Base-by-base conservation (phyloP, 2,113 vertebrate genomes). In the Anthoscopus minutus region DNA sequence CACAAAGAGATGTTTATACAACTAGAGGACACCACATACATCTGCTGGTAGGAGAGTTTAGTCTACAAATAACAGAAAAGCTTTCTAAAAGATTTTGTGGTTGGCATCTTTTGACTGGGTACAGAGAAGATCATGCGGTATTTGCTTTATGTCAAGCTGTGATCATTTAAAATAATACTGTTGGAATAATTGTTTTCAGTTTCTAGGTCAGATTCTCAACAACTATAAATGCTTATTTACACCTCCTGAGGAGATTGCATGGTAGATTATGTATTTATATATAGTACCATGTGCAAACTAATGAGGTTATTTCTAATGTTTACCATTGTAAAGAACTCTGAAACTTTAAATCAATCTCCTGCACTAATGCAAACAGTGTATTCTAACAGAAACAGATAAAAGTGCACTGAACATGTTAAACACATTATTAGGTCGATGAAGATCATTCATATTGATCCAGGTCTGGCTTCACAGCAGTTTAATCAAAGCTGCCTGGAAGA, bases 361-460 rank as follows among this genome's bases (percentile, higher is more conserved):
- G 67, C 85, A 91, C 57, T 93, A 94, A 88, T 70, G 74, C 78
- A 95, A 96, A 96, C 78, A 93, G 82, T 15, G 42, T 82, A 72
- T 47, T 3, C 13, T 86, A 96, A 77, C 62, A 94, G 95, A 95
- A 89, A 37, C 50, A 93, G 77, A 92, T 73, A 93, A 95, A 97
- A 97, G 82, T 91, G 81, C 81, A 84, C 92, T 2, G 0, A 96
- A 97, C 67, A 94, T 87, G 92, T 97, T 97, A 98, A 98, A 96
- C 95, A 96, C 93, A 97, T 97, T 97, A 97, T 97, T 97, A 98
- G 96, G 97, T 98, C 95, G 45, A 97, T 97, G 97, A 93, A 96
- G 97, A 95, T 98, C 94, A 97, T 95, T 97, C 96, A 93, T 98
- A 98, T 98, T 97, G 97, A 98, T 98, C 94, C 86, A 84, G 73